Conservation (phyloP, 1,140 invertebrate species). For the Brachionus asplanchnoidis region DNA sequence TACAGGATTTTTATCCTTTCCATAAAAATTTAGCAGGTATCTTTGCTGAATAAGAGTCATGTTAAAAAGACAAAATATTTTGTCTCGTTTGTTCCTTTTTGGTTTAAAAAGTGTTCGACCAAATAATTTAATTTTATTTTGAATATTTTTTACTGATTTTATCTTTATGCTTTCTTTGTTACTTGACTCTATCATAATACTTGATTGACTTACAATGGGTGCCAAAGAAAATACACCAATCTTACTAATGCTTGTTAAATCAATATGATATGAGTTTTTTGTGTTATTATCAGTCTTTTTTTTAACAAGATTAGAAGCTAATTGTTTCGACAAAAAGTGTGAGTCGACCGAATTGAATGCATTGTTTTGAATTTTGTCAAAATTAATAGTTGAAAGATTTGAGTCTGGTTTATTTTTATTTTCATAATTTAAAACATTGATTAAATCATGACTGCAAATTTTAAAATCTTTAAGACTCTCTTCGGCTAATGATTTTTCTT, state of each 20-base stretch:
- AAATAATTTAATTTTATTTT: background rate
- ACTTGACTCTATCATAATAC: too few relatives aligned
- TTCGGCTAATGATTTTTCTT: background rate
- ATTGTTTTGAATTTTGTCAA: background rate
- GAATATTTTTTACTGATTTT: background rate
- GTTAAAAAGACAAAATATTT: slow-evolving; percentile 7
- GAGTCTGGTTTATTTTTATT: background rate
- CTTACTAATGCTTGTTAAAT: background rate
- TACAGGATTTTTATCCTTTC: background rate
- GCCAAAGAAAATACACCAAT: background rate
- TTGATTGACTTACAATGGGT: background rate
- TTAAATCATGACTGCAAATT: background rate
- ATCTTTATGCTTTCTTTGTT: background rate
- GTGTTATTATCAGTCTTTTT: background rate
- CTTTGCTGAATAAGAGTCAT: background rate
- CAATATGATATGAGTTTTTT: background rate
- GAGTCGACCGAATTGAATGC: background rate
- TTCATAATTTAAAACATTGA: background rate
- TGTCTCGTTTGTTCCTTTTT: background rate
- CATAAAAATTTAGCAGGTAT: background rate
- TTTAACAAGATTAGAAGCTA: background rate
- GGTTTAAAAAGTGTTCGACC: background rate
- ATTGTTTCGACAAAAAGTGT: background rate
- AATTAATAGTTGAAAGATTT: background rate
- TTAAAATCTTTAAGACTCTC: background rate